These are phyloP conservation scores for Marasmarcha lunaedactyla DNA, from an alignment of 2,888 invertebrate genomes.

Conservation along the genomic window DNA sequence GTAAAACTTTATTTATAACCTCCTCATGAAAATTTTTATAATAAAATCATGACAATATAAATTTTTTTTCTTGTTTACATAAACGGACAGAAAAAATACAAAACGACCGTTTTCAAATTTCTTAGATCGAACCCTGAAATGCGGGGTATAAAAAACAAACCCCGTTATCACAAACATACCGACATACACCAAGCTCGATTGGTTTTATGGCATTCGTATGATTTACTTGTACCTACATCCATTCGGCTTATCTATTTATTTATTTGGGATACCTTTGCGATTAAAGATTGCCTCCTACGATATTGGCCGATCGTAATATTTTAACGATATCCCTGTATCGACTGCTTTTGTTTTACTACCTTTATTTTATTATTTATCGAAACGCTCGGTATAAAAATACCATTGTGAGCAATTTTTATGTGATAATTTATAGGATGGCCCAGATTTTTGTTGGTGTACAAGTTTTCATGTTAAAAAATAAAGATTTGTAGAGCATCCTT, in stretches of 20 bases:
- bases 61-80: too few relatives aligned
- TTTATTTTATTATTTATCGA: slow-evolving; percentile 63
- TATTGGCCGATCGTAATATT: slow-evolving; percentile 63
- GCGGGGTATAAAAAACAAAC: too few relatives aligned
- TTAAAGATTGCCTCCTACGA: slow-evolving; percentile 56
- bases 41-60: too few relatives aligned
- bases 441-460: slow-evolving; percentile 27
- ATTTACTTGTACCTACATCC: slow-evolving; percentile 27
- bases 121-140: too few relatives aligned
- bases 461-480: slow-evolving; percentile 5
- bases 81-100: too few relatives aligned
- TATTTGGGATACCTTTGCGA: slow-evolving; percentile 20
- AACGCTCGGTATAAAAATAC: slow-evolving; percentile 50
- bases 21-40: too few relatives aligned
- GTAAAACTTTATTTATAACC: too few relatives aligned
- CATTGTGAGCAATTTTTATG: slow-evolving; percentile 51
- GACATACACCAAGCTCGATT: slow-evolving; percentile 25
- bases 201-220: slow-evolving; percentile 34
- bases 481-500: too few relatives aligned
- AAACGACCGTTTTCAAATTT: too few relatives aligned
- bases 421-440: slow-evolving; percentile 38
- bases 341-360: slow-evolving; percentile 33
- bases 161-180: too few relatives aligned
- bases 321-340: slow-evolving; percentile 46
- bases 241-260: too few relatives aligned